phyloP scores from a whole-genome alignment of 2,797 vertebrate genomes.

The Todus mexicanus region DNA sequence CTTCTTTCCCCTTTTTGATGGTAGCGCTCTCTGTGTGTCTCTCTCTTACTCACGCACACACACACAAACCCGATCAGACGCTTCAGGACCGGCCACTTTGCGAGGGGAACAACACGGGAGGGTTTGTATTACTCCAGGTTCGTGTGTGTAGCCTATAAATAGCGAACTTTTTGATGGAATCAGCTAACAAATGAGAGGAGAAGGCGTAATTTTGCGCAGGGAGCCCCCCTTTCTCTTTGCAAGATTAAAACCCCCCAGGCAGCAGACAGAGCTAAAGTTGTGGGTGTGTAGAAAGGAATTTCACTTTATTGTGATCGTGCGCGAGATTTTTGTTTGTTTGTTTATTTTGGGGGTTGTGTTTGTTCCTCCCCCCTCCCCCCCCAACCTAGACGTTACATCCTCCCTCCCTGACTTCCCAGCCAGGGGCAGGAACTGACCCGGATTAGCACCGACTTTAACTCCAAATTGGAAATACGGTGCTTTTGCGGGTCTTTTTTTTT shows the following conservation, averaged over 20 bases:
- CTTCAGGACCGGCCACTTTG: constrained; percentile 68
- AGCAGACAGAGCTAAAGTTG: constrained; percentile 36
- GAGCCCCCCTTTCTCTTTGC: constrained; percentile 59
- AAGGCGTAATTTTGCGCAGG: constrained; percentile 71
- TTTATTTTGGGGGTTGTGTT: not conserved
- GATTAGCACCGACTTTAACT: not conserved
- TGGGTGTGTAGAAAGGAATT: constrained; percentile 7
- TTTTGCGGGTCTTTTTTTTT: not conserved
- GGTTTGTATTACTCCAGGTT: constrained; percentile 69
- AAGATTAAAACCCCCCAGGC: constrained; percentile 57
- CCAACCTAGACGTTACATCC: not conserved
- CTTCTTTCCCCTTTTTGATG: constrained; percentile 51
- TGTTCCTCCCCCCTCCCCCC: not conserved
- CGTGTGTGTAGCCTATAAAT: constrained; percentile 76
- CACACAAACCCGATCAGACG: constrained; percentile 32
- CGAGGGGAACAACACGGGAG: constrained; percentile 64
- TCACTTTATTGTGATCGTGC: not conserved
- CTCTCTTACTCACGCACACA: not conserved
- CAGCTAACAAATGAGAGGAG: constrained; percentile 77
- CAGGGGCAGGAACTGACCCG: not conserved
- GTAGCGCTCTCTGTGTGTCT: not conserved
- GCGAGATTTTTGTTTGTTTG: constrained; percentile 28
- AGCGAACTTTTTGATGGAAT: constrained; percentile 80
- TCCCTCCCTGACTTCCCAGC: not conserved
- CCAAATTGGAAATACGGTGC: not conserved